Evolutionary conservation across 2,888 invertebrate genomes (phyloP).

Genomic region (Schizaphis graminum): DNA sequence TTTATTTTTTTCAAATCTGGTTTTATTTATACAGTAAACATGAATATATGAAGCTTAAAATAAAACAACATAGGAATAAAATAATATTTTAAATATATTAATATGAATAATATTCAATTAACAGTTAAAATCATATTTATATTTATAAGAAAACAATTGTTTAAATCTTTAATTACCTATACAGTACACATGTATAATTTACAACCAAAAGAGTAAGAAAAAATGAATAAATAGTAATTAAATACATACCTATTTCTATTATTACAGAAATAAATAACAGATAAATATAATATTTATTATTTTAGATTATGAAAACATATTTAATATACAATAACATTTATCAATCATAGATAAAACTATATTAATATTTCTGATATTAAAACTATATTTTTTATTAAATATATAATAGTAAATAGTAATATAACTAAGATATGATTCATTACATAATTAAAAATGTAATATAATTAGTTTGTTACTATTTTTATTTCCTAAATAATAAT

Average conservation of each 20-base stretch:
- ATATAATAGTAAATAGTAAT: background rate
- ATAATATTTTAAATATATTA: constrained; percentile 39
- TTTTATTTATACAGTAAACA: background rate
- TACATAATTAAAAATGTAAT: constrained; percentile 32
- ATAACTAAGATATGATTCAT: constrained; percentile 32
- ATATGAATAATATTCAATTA: background rate
- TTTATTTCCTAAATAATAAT: constrained; percentile 21
- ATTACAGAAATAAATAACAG: background rate
- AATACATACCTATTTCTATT: background rate
- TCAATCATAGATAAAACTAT: background rate
- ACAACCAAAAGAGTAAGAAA: constrained; percentile 38
- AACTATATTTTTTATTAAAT: constrained; percentile 24
- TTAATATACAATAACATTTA: background rate
- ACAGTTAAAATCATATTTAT: constrained; percentile 2
- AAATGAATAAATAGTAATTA: background rate
- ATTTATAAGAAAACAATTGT: background rate
- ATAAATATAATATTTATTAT: background rate
- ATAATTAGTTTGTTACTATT: constrained; percentile 7
- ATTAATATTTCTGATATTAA: constrained; percentile 11
- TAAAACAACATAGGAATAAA: background rate
- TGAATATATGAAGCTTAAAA: background rate
- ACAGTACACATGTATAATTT: constrained; percentile 30
- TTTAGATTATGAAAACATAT: constrained; percentile 9
- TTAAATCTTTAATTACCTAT: background rate
- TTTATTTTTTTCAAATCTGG: background rate